phyloP scores from a whole-genome alignment of 1,140 invertebrate species.

The Drosophila asahinai region DNA sequence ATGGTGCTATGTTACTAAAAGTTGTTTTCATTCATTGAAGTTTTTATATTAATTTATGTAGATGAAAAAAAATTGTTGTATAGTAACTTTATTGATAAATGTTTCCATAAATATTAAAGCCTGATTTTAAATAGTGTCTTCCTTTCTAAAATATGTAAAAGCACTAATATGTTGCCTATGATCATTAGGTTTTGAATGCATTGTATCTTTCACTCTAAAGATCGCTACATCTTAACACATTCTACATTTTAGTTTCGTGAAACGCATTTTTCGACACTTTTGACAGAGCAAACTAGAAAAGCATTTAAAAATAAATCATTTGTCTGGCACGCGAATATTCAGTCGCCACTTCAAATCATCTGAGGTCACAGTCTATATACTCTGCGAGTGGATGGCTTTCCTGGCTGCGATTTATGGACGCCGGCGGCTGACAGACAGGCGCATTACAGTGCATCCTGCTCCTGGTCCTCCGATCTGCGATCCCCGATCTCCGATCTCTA shows the following conservation, averaged over 20 bases:
- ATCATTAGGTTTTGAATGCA: constrained; percentile 3
- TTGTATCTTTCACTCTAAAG: constrained; percentile 10
- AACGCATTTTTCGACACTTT: constrained; percentile 61
- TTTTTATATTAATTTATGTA: no score
- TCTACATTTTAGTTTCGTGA: constrained; percentile 30
- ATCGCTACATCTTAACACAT: constrained; percentile 8
- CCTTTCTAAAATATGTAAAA: no score
- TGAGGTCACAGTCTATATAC: constrained; percentile 39
- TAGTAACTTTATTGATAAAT: no score
- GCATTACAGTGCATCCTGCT: constrained; percentile 47
- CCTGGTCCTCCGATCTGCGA: constrained; percentile 14
- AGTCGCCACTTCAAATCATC: constrained; percentile 34
- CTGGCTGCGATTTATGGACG: constrained; percentile 57
- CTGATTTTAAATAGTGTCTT: no score
- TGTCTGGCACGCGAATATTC: constrained; percentile 74
- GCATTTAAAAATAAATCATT: constrained; percentile 77
- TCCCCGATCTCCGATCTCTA: constrained; percentile 14
- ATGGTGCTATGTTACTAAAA: no score
- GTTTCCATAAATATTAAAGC: no score
- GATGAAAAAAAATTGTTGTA: no score
- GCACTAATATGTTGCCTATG: not conserved
- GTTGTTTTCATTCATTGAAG: no score
- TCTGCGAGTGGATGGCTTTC: constrained; percentile 29
- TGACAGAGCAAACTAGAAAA: constrained; percentile 52
- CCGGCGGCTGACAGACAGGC: constrained; percentile 62